Evolutionary conservation across 1,140 invertebrate genomes (phyloP), one percentile per base, ranked within the genome.

Genomic region (Zaprionus taronus): DNA sequence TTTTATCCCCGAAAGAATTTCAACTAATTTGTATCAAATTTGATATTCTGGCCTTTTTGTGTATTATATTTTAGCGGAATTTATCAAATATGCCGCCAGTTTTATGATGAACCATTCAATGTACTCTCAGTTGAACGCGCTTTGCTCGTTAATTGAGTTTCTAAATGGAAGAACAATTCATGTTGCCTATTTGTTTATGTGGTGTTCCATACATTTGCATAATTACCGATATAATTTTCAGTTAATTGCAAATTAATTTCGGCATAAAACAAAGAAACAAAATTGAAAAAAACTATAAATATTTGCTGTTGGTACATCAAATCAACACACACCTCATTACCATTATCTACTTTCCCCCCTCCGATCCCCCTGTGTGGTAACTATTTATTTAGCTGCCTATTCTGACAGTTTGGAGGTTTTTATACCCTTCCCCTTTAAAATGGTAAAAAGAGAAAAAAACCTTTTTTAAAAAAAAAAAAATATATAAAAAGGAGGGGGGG

Each of bases 161-260:
- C 66, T 68, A 72, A 64, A 53, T 60, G 55, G 15, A n/a, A 17
- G 41, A 17, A 22, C 82, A 81, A 79, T 89, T 73, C 66, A 60
- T 89, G 71, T 38, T 65, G 74, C 69, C 47, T 87, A 90, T 87
- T 90, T 87, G 84, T 84, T 87, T 84, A 76, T 73, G n/a, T 9
- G 70, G 65, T 57, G 83, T 89, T 79, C 74, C 74, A 79, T 84
- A 89, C 78, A 79, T 84, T 84, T 90, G 75, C 84, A 81, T 85
- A 90, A 89, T 89, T 90, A 85, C 76, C 63, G 72, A 71, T 84
- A 84, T 87, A 89, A 89, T 90, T 89, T 89, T 63, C 49, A 90
- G 80, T 85, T 89, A 89, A 89, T 89, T 90, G 81, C 72, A 80
- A 80, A 85, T 89, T 80, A 90, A 90, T 89, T 86, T 85, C 62